Evolutionary conservation across 2,113 vertebrate genomes (phyloP), one percentile per base, ranked within the genome.

Genomic region (Xenotilapia longispinis): DNA sequence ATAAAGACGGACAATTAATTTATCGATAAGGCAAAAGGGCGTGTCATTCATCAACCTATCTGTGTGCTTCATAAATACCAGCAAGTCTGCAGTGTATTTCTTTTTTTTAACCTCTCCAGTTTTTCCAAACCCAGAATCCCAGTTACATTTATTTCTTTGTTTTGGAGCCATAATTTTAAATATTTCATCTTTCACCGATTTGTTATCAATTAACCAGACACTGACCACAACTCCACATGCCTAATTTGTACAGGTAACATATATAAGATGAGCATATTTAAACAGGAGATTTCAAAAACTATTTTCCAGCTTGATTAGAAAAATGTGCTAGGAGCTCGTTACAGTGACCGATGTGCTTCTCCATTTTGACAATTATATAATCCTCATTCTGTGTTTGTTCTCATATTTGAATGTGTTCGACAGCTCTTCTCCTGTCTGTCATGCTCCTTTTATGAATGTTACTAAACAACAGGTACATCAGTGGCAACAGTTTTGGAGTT

Each of bases 121-220:
- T 42, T 73, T 73, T 73, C 38, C 68, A 73, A 73, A 6, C 42
- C 40, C 40, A 75, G 40, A 28, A 26, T 10, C 4, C 40, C 68
- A 28, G 0, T 47, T 47, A 45, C 14, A 11, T 47, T 75, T 47
- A 23, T 47, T 75, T 75, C 40, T 45, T 73, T 0, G 4, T 47
- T 75, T 75, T 47, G 15, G 23, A 17, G 42, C 42, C 4, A 47
- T 28, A 7, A 26, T 47, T 0, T 49, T 31, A 75, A 75, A 45
- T 47, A 19, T 8, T 7, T 0, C 23, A 75, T 0, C 70, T 19
- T 78, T 49, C 42, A 78, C 70, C 3, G 0, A 49, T 31, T 19
- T 28, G 17, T 28, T 19, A 49, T 78, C 15, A 5, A 11, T 28
- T 78, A 49, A n/a, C 9, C 42, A 49, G 70, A 28, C 0, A 49